Evolutionary conservation across 1,140 invertebrate species (phyloP).

Genomic region (Anastrepha obliqua): DNA sequence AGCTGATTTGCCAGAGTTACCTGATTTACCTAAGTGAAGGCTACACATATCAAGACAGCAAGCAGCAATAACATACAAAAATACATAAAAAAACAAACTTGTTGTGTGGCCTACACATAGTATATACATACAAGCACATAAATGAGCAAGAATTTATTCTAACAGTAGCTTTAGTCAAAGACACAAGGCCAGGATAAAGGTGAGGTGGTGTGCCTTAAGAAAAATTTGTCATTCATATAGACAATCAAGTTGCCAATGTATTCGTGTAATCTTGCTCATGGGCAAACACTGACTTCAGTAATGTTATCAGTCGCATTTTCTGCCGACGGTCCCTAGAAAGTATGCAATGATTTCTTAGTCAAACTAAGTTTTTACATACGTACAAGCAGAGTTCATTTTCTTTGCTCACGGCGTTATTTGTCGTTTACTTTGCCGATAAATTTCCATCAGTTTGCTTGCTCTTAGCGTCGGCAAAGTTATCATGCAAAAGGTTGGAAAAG

Average conservation of each 20-base stretch:
- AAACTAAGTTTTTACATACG: not conserved
- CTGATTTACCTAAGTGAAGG: conserved; percentile 16
- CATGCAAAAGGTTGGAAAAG: not conserved
- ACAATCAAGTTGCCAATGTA: not conserved
- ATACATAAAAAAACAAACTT: too few species aligned
- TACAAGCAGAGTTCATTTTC: not conserved
- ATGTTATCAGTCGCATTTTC: conserved; percentile 36
- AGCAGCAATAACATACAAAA: too few species aligned
- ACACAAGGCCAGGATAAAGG: too few species aligned
- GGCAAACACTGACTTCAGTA: conserved; percentile 23
- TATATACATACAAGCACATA: too few species aligned
- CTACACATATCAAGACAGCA: not conserved
- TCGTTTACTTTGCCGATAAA: conserved; percentile 38
- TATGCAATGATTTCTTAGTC: conserved; percentile 31
- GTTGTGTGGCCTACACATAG: too few species aligned
- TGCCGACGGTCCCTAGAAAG: conserved; percentile 6
- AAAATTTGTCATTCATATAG: not conserved
- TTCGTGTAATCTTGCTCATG: conserved; percentile 10
- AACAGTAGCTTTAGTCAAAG: too few species aligned
- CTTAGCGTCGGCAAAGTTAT: conserved; percentile 21
- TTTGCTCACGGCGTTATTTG: conserved; percentile 23
- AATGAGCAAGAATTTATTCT: not conserved
- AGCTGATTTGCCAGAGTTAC: not conserved
- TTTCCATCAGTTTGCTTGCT: conserved; percentile 26
- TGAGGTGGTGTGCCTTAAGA: not conserved